Evolutionary conservation across 2,888 invertebrate genomes (phyloP), one percentile per base, ranked within the genome.

Genomic region (Baccha elongata): DNA sequence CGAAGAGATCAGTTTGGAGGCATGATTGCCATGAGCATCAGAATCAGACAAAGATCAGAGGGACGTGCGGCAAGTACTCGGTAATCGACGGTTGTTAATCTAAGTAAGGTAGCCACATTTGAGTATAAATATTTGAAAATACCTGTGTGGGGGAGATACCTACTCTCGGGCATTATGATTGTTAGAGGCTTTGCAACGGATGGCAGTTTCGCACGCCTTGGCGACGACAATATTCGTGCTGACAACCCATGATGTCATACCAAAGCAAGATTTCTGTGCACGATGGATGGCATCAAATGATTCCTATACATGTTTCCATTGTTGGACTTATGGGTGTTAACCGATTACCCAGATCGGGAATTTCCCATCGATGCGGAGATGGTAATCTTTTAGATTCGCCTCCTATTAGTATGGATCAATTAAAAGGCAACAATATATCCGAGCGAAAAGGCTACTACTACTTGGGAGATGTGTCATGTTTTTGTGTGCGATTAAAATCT

Each of bases 331-430:
- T 60, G 60, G 78, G 83, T 83, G 83, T 78, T 42, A 83, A 83
- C 48, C 72, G 83, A 83, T 83, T 83, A 83, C 64, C 67, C 55
- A 58, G 64, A 64, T 78, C 62, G 50, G 53, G 29, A 68, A 68
- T 62, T 83, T 78, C 83, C 68, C 78, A 83, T 83, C 55, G 62
- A 71, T 64, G 11, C 48, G 44, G 19, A 67, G 83, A 83, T 78
- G 29, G 55, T 67, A 53, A 83, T 78, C 83, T 73, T 44, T 52
- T 8, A 19, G 48, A 72, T 53, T 71, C 65, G 64, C 71, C 81
- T 81, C 76, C 71, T 76, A 81, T 76, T 81, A 67, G 81, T 81
- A 81, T 72, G 67, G 81, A 76, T 81, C 81, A 81, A 81, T 81
- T 81, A 81, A 81, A 80, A 64, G 72, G 11, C 78, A 68, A 72